These are phyloP conservation scores for Tragelaphus scriptus DNA, from an alignment of 2,113 vertebrate genomes.

Conservation along the genomic window DNA sequence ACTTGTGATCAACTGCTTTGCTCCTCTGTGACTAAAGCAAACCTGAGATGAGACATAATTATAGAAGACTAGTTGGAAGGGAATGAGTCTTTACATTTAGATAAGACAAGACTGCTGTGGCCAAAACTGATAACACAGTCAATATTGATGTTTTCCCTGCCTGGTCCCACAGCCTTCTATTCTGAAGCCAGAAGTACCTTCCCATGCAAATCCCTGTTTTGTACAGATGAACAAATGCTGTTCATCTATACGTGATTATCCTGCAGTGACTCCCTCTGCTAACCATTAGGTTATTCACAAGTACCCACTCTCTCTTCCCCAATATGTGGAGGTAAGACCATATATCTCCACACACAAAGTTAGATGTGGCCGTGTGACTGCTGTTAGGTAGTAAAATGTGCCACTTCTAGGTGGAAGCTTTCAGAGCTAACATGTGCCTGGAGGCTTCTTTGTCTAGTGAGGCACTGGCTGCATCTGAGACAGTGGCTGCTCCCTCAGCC, in stretches of 20 bases:
- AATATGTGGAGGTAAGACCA: neutral
- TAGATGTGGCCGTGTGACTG: neutral
- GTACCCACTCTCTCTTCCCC: neutral
- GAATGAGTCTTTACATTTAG: neutral
- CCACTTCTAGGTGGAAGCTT: neutral
- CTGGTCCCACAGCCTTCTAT: neutral
- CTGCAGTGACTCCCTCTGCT: neutral
- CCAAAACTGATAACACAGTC: neutral
- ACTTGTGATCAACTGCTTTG: conserved; percentile 44
- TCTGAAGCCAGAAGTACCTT: neutral
- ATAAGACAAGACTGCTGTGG: neutral
- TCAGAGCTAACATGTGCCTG: neutral
- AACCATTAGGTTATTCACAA: neutral
- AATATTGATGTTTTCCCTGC: neutral
- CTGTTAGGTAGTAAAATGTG: neutral
- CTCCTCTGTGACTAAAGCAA: conserved; percentile 18
- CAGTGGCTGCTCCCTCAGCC: neutral
- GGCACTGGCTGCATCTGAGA: neutral
- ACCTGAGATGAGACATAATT: conserved; percentile 4
- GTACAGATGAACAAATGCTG: neutral
- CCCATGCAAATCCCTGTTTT: neutral
- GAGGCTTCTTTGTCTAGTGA: neutral
- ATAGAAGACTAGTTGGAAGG: neutral
- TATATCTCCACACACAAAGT: neutral
- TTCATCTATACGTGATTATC: neutral